These are phyloP conservation scores for Marmota flaviventris DNA, from an alignment of 2,113 vertebrate genomes.

Conservation along the genomic window DNA sequence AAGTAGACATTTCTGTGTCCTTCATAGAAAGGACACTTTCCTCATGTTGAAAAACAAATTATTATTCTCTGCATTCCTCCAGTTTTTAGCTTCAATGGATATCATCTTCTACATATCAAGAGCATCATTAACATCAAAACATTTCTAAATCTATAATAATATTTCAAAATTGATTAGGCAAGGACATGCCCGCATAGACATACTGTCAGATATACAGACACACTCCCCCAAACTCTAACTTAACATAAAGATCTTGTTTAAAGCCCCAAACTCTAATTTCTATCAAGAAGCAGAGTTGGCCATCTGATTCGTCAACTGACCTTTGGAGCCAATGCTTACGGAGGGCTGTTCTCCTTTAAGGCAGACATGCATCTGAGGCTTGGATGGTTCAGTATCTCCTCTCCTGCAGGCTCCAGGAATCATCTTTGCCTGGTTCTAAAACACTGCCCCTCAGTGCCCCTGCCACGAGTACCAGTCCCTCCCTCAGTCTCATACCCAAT, in stretches of 20 bases:
- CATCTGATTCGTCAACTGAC: background rate
- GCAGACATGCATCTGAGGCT: background rate
- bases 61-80: background rate
- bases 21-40: background rate
- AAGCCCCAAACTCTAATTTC: background rate
- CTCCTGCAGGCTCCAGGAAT: background rate
- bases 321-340: background rate
- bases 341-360: background rate
- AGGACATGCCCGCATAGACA: background rate
- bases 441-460: background rate
- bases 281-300: background rate
- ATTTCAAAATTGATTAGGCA: background rate
- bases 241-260: background rate
- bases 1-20: background rate
- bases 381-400: background rate
- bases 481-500: background rate
- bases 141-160: background rate
- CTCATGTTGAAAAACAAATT: background rate
- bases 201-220: background rate
- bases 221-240: background rate
- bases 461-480: background rate
- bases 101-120: background rate
- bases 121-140: background rate
- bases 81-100: background rate
- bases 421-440: fast-evolving